A percentile compares a stretch with the other conserved stretches of the same genome.
Conservation (phyloP, 2,113 vertebrate genomes). For the Heptranchias perlo region DNA sequence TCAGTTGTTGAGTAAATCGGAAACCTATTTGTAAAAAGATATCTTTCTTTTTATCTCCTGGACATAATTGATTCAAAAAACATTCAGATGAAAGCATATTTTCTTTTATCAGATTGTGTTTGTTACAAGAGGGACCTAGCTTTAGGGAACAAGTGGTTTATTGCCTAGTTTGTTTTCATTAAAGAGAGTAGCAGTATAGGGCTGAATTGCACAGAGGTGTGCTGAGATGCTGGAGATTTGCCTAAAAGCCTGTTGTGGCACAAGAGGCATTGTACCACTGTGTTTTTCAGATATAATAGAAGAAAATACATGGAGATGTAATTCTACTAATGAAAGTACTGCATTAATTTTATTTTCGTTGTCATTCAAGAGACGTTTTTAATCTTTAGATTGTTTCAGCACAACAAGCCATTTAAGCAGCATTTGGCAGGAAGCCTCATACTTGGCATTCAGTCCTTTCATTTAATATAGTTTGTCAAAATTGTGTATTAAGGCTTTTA, state of each 20-base stretch:
- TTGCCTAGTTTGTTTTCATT: conserved; percentile 48
- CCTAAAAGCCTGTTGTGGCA: conserved; percentile 60
- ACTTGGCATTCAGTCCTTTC: conserved; percentile 57
- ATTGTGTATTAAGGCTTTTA: conserved; percentile 57
- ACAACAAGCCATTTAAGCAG: conserved; percentile 70
- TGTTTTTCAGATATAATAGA: conserved; percentile 62
- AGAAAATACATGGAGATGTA: conserved; percentile 62
- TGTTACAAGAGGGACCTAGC: conserved; percentile 44
- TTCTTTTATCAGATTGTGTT: conserved; percentile 50
- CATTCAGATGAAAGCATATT: conserved; percentile 51
- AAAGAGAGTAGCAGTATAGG: conserved; percentile 47
- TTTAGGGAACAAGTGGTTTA: conserved; percentile 44
- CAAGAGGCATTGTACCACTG: conserved; percentile 58
- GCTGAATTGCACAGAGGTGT: conserved; percentile 52
- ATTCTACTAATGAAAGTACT: conserved; percentile 66
- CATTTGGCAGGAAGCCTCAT: conserved; percentile 62
- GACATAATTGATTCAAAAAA: conserved; percentile 50
- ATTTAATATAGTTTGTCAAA: conserved; percentile 62
- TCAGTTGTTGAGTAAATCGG: conserved; percentile 52
- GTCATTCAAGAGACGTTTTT: conserved; percentile 75
- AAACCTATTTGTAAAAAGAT: conserved; percentile 43
- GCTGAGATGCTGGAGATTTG: conserved; percentile 63
- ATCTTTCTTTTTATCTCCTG: conserved; percentile 52
- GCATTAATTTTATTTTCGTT: conserved; percentile 72
- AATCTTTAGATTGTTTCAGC: conserved; percentile 67